These are phyloP conservation scores for Saimiri boliviensis DNA, from an alignment of 2,113 vertebrate genomes.

Conservation along the genomic window DNA sequence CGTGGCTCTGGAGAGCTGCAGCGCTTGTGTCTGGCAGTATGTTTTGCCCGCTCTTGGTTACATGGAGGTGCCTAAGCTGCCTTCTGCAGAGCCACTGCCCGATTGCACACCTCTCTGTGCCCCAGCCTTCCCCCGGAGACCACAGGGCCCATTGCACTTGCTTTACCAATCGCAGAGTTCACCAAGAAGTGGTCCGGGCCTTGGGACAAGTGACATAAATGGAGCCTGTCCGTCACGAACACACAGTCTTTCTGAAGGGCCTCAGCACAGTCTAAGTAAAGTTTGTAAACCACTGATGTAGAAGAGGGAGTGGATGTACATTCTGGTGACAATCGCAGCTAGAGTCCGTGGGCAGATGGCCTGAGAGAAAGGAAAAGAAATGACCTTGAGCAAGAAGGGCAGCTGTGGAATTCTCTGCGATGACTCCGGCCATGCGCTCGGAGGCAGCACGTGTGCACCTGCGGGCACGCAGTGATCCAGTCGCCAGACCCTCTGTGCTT, in stretches of 20 bases:
- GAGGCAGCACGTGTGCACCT: neutral
- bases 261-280: neutral
- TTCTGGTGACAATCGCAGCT: neutral
- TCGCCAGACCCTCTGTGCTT: too few species aligned
- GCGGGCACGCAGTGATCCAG: too few species aligned
- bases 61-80: neutral
- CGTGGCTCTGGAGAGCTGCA: neutral
- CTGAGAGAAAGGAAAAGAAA: neutral
- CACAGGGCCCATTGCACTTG: rapidly evolving
- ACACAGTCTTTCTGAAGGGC: neutral
- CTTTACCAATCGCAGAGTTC: neutral
- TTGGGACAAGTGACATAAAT: neutral
- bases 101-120: rapidly evolving
- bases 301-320: neutral
- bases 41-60: too few species aligned
- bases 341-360: neutral
- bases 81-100: neutral
- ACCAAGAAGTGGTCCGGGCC: neutral
- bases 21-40: rapidly evolving
- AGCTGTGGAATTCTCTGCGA: neutral
- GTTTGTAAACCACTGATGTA: neutral
- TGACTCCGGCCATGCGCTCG: neutral
- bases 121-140: neutral
- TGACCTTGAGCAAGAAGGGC: neutral
- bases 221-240: neutral